These are phyloP conservation scores for Avahi laniger DNA, from an alignment of 2,797 vertebrate genomes.

Conservation along the genomic window DNA sequence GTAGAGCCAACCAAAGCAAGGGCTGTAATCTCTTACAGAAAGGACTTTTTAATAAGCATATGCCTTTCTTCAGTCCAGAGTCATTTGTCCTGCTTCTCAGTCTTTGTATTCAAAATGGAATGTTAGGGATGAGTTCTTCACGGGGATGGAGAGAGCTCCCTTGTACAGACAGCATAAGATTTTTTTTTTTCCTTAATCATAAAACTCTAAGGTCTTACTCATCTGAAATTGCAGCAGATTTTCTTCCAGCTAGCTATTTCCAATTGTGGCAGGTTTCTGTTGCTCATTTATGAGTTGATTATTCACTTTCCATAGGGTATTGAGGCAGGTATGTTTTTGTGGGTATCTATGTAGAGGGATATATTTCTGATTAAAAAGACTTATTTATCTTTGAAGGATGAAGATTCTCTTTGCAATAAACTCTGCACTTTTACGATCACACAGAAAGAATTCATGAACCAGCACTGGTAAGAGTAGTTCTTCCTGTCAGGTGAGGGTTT, in stretches of 20 bases:
- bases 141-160: neutral
- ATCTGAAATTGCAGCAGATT: neutral
- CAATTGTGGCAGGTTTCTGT: neutral
- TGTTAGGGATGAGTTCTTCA: neutral
- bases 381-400: slow-evolving; percentile 88
- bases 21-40: neutral
- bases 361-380: slow-evolving; percentile 24
- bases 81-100: neutral
- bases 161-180: neutral
- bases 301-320: neutral
- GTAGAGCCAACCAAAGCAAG: neutral
- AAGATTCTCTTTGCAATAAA: slow-evolving; percentile 99
- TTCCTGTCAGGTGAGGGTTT: neutral
- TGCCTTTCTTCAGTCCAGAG: neutral
- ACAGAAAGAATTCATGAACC: slow-evolving; percentile 99
- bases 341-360: neutral
- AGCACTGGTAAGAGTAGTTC: slow-evolving; percentile 93
- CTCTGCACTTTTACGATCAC: slow-evolving; percentile 99
- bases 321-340: neutral
- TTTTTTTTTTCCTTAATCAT: neutral
- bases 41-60: neutral
- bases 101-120: neutral
- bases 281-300: neutral
- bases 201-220: neutral
- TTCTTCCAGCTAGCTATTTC: neutral